These are phyloP conservation scores for Tetragonula clypearis DNA, from an alignment of 1,140 invertebrate species.

Conservation along the genomic window DNA sequence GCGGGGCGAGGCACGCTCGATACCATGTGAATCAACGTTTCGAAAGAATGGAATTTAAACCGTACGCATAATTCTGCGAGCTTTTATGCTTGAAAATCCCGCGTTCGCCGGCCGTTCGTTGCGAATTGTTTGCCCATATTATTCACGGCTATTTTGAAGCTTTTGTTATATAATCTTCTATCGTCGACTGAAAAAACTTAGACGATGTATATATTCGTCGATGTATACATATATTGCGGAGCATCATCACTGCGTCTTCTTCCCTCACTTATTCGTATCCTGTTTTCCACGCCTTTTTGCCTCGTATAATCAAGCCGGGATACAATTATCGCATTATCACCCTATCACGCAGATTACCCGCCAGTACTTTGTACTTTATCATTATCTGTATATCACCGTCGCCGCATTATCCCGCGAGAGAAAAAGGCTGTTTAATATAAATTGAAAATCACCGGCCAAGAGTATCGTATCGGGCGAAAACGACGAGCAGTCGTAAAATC, in stretches of 20 bases:
- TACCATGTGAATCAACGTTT: neutral
- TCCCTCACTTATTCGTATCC: constrained; percentile 3
- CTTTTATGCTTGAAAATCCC: neutral
- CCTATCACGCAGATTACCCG: neutral
- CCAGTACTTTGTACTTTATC: neutral
- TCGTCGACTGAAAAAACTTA: neutral
- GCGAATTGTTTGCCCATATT: constrained; percentile 9
- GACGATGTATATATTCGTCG: neutral
- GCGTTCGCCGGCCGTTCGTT: neutral
- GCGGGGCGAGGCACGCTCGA: neutral
- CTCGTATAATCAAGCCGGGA: neutral
- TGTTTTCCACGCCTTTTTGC: constrained; percentile 9
- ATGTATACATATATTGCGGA: neutral
- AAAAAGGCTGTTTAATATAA: neutral
- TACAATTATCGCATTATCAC: constrained; percentile 23
- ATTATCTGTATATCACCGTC: neutral
- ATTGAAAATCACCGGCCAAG: neutral
- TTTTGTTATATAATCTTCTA: neutral
- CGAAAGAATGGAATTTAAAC: constrained; percentile 20
- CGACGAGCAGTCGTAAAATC: neutral
- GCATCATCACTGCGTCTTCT: constrained; percentile 4
- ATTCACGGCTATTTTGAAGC: neutral
- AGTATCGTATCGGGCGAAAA: neutral
- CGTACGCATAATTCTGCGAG: neutral
- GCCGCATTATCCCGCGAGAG: neutral